Evolutionary conservation across 2,888 invertebrate species (phyloP).

Genomic region (Lasioglossum leucozonium): DNA sequence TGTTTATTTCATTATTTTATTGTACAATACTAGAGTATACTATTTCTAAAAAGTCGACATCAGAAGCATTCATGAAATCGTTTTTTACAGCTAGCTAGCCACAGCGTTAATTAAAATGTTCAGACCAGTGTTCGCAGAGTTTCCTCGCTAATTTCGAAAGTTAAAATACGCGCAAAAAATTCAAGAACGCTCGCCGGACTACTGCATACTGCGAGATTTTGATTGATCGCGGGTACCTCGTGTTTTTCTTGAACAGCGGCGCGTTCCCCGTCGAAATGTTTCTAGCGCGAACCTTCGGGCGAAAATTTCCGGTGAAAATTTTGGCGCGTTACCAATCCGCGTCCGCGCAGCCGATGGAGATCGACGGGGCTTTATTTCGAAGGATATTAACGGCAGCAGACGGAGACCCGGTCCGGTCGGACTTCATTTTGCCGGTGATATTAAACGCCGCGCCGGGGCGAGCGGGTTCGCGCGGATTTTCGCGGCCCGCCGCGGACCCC

Average conservation of each 20-base stretch:
- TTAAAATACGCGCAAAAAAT: no score
- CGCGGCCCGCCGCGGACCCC: neutral
- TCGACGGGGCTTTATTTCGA: conserved; percentile 45
- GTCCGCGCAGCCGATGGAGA: conserved; percentile 27
- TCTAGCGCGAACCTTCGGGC: neutral
- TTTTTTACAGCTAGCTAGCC: neutral
- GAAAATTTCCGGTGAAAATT: conserved; percentile 8
- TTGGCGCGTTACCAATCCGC: conserved; percentile 32
- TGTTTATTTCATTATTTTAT: no score
- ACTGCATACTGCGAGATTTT: neutral
- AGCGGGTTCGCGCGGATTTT: neutral
- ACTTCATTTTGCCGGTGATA: conserved; percentile 27
- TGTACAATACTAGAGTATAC: neutral
- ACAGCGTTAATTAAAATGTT: neutral
- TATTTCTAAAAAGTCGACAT: neutral
- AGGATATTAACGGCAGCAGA: conserved; percentile 21
- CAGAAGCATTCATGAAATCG: neutral
- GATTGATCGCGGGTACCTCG: neutral
- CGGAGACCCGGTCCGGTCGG: conserved; percentile 4
- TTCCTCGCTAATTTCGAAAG: no score
- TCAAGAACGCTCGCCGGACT: neutral
- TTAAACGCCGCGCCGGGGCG: conserved; percentile 22
- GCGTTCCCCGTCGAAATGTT: neutral
- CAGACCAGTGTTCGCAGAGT: neutral
- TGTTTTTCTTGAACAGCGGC: neutral